Conservation (phyloP, 2,888 invertebrate species). For the Octonoba sinensis region DNA sequence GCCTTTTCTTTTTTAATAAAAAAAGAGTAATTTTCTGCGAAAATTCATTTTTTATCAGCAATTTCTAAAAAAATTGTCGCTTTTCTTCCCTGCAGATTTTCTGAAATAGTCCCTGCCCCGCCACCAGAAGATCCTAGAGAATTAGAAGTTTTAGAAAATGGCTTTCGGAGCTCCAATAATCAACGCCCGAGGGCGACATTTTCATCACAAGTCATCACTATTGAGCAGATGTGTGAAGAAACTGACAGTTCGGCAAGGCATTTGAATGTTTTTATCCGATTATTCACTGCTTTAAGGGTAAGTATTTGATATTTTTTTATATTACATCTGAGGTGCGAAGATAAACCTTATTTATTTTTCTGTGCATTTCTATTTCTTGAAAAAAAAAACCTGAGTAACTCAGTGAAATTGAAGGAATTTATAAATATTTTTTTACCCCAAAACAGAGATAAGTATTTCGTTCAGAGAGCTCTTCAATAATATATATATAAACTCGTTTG, state of each 20-base stretch:
- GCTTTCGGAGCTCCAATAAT: slow-evolving; percentile 19
- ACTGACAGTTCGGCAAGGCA: slow-evolving; percentile 2
- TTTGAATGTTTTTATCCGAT: slow-evolving; percentile 16
- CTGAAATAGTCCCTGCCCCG: slow-evolving; percentile 4
- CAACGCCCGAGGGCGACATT: slow-evolving; percentile 33
- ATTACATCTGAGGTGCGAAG: not conserved
- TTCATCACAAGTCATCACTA: slow-evolving; percentile 28
- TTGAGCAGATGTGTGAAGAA: slow-evolving; percentile 60
- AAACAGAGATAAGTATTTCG: too few species aligned
- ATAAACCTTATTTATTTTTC: not conserved
- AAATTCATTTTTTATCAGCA: not conserved
- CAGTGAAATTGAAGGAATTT: too few species aligned
- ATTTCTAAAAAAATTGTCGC: not conserved
- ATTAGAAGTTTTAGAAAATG: slow-evolving; percentile 58
- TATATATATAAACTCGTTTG: too few species aligned
- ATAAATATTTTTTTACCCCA: too few species aligned
- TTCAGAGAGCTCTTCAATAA: too few species aligned
- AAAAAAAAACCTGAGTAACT: too few species aligned
- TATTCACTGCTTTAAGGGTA: slow-evolving; percentile 26
- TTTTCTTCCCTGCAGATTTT: slow-evolving; percentile 1
- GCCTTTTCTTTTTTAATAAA: too few species aligned
- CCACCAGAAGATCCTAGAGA: slow-evolving; percentile 13
- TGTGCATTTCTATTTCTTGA: too few species aligned
- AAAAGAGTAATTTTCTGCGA: too few species aligned
- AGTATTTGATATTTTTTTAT: not conserved